Evolutionary conservation across 2,113 vertebrate genomes (phyloP), one percentile per base, ranked within the genome.

Genomic region (Eulacestoma nigropectus): DNA sequence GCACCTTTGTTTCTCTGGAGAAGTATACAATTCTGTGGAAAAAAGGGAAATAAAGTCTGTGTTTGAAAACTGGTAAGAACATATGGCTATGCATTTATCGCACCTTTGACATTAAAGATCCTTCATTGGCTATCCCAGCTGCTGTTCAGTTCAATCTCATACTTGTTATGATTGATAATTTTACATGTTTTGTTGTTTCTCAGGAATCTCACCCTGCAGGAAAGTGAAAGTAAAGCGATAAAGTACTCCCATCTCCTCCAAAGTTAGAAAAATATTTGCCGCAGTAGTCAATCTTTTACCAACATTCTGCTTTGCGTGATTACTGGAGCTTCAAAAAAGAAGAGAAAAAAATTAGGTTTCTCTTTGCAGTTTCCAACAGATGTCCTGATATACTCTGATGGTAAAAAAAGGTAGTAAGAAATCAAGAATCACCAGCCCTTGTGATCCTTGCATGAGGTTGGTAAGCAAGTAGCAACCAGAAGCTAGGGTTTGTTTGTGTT

Each of bases 331-430:
- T 35, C 84, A 93, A 16, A 86, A 92, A 93, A 16, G 84, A 92
- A 95, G 67, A 92, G 30, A 50, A 74, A 92, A 75, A 11, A 16
- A 39, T 65, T 57, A 72, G 3, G 26, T 93, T 81, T 67, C 41
- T 76, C 50, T 89, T 90, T 78, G 60, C 41, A 26, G 11, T 81
- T 84, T 56, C 44, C 20, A 72, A 57, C 30, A 30, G 88, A 92
- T 49, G 32, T 95, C 56, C 89, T 77, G 82, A 79, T 41, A 93
- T 81, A 91, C 41, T 89, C 53, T 91, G 50, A 64, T 46, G 70
- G 60, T 81, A 80, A 93, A 93, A 50, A 39, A 57, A 29, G 46
- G 37, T 97, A 95, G 49, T 81, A 76, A 96, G 59, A 53, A 89
- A 92, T 29, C 23, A 87, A 88, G 56, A 74, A n/a, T 85, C 33